Evolutionary conservation across 2,113 vertebrate species (phyloP).

Genomic region (Nettapus auritus): DNA sequence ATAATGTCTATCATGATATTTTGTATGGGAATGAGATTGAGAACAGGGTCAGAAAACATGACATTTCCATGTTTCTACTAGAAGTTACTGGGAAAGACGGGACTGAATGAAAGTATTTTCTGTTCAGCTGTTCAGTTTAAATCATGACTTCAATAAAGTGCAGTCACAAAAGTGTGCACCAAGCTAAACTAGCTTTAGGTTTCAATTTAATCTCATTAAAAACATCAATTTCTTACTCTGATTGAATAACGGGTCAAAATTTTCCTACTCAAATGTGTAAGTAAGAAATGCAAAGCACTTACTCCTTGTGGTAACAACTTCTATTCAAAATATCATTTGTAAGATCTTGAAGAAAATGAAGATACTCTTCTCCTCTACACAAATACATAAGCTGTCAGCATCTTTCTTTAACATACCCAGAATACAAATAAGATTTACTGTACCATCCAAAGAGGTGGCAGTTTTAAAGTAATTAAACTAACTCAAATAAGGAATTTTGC

Average conservation of each 20-base stretch:
- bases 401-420: not conserved
- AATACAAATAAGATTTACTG: not conserved
- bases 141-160: not conserved
- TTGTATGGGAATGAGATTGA: not conserved
- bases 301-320: slow-evolving; percentile 28
- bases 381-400: slow-evolving; percentile 19
- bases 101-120: not conserved
- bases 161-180: not conserved
- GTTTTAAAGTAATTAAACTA: not conserved
- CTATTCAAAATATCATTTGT: slow-evolving; percentile 65
- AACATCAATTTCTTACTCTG: not conserved
- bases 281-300: slow-evolving; percentile 30
- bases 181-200: not conserved
- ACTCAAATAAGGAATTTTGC: not conserved
- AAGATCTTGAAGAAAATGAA: slow-evolving; percentile 66
- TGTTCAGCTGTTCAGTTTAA: not conserved
- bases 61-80: not conserved
- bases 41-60: not conserved
- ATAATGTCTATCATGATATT: not conserved
- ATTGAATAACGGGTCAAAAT: not conserved
- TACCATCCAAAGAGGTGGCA: not conserved
- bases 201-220: not conserved
- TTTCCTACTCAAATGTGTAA: slow-evolving; percentile 10
- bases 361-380: slow-evolving; percentile 51
- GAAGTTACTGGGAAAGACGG: not conserved